These are phyloP conservation scores for Arctia plantaginis DNA, from an alignment of 2,888 invertebrate species.

Conservation along the genomic window DNA sequence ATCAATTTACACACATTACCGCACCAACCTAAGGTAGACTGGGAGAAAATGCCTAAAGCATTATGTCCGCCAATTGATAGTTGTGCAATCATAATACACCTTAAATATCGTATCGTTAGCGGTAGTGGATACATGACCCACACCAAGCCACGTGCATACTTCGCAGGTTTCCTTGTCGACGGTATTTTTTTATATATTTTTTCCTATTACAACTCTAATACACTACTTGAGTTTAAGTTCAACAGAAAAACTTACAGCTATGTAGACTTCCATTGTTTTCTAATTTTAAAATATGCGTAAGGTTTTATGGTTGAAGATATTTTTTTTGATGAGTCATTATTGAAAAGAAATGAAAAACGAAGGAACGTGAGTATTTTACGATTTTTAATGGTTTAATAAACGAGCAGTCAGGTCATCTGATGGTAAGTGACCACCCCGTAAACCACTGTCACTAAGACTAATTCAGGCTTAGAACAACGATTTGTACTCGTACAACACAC, in stretches of 20 bases:
- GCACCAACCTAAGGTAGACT: too few relatives aligned
- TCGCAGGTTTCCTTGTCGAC: conserved; percentile 67
- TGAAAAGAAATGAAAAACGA: background rate
- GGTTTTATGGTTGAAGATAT: background rate
- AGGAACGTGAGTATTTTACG: too few relatives aligned
- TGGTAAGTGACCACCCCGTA: too few relatives aligned
- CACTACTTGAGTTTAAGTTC: conserved; percentile 30
- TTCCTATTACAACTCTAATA: conserved; percentile 35
- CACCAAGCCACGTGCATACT: conserved; percentile 55
- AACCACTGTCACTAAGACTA: too few relatives aligned
- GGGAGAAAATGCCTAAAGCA: too few relatives aligned
- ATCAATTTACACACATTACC: too few relatives aligned
- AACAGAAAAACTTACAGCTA: background rate
- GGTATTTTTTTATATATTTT: conserved; percentile 37
- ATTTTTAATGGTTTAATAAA: too few relatives aligned
- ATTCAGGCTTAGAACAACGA: too few relatives aligned
- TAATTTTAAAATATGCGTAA: conserved; percentile 17
- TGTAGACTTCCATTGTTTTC: conserved; percentile 41
- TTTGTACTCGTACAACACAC: too few relatives aligned
- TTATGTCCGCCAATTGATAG: too few relatives aligned
- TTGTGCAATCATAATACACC: too few relatives aligned
- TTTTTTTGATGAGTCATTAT: background rate
- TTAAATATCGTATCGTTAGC: conserved; percentile 42
- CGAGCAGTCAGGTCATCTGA: too few relatives aligned
- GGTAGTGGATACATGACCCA: conserved; percentile 37